A percentile compares a stretch with the other conserved stretches of the same genome.
Evolutionary conservation across 1,140 invertebrate species (phyloP).

Genomic region (Phocides pigmalion): DNA sequence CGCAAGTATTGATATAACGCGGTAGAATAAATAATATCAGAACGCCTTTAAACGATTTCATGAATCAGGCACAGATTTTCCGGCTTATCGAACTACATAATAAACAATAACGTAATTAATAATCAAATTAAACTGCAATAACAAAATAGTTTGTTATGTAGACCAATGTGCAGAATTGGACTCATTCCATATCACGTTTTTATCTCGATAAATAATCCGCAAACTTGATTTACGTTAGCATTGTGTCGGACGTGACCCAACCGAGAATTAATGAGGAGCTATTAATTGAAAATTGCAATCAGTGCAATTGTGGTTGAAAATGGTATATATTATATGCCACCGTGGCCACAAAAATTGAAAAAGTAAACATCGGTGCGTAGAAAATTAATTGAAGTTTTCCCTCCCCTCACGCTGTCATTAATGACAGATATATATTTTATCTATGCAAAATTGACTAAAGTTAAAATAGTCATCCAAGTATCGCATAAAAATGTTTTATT

Average conservation of each 20-base stretch:
- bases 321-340: constrained; percentile 1
- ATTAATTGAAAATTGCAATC: constrained; percentile 36
- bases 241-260: constrained; percentile 30
- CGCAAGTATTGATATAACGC: no score
- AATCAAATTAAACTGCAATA: constrained; percentile 27
- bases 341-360: neutral
- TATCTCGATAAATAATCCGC: constrained; percentile 31
- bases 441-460: no score
- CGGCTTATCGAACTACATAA: neutral
- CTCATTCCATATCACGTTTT: constrained; percentile 32
- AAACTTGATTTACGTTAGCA: constrained; percentile 30
- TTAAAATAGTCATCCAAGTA: no score
- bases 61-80: neutral
- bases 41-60: neutral
- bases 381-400: neutral
- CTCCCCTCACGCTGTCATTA: no score
- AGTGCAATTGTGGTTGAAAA: constrained; percentile 32
- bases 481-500: no score
- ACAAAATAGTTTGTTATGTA: constrained; percentile 20
- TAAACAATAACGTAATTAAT: constrained; percentile 21
- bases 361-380: neutral
- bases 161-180: constrained; percentile 26
- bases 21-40: neutral
- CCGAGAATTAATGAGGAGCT: constrained; percentile 33
- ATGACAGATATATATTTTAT: no score